Base-by-base conservation (phyloP, 2,797 vertebrate genomes). In the Gadopsis bispinosus region DNA sequence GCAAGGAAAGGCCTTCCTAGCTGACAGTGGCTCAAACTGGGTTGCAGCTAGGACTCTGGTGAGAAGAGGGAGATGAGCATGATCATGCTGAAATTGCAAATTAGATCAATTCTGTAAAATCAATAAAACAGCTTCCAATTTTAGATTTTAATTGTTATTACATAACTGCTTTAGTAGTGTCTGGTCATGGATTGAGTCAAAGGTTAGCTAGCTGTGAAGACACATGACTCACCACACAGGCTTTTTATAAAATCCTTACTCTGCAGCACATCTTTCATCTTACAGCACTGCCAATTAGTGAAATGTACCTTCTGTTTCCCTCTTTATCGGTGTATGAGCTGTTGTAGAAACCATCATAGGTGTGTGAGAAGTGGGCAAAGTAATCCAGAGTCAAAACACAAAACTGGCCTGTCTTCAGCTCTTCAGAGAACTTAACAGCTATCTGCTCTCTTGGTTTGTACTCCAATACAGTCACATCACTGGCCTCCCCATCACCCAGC, bases 1-100 rank as follows among this genome's bases (percentile, higher is more conserved):
- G 93, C 98, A 99, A 1, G 98, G 98, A 91, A 99, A 99, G 88
- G 96, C 97, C 90, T 96, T 97, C 81, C 98, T 95, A 67, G 98
- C 98, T 75, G 95, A 95, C 51, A 98, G 86, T 1, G 98, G 98
- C 89, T 99, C 98, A 94, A 99, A 99, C 63, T 99, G 98, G 77
- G 98, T 99, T 72, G 97, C 97, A 88, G 97, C 97, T 78, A 99
- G 94, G 87, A 96, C 96, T 84, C 97, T 98, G 90, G 62, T 43
- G 58, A 84, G 11, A 61, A 83, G 7, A 83, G 7, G 14, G 17
- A 54, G 17, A 54, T 1, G 1, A 66, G 39, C 31, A 64, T 31
- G 22, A 43, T 63, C n/a, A 50, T 54, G 31, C 17, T 70, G 20
- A 75, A 20, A 39, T 5, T 54, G 2, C 17, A 69, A 67, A 41